Evolutionary conservation across 2,113 vertebrate species (phyloP).

Genomic region (Myiopsitta monachus): DNA sequence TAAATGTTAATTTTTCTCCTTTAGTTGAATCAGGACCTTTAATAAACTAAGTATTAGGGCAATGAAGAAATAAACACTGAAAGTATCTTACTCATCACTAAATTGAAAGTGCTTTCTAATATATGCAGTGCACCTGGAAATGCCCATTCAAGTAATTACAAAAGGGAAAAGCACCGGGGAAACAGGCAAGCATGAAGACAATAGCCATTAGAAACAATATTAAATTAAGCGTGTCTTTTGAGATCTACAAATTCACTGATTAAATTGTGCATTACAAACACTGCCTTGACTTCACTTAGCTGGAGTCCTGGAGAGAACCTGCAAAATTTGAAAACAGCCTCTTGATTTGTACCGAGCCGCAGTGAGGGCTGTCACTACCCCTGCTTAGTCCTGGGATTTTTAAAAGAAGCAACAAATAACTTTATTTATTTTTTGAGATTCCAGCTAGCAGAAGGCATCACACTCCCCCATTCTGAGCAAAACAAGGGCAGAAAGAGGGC

Average conservation of each 20-base stretch:
- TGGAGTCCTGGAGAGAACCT: slow-evolving; percentile 3
- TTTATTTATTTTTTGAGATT: background rate
- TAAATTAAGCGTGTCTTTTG: slow-evolving; percentile 46
- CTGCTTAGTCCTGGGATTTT: background rate
- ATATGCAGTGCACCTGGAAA: slow-evolving; percentile 55
- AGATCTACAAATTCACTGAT: slow-evolving; percentile 39
- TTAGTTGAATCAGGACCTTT: slow-evolving; percentile 14
- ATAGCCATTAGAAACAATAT: slow-evolving; percentile 58
- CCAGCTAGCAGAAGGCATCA: background rate
- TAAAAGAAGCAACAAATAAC: background rate
- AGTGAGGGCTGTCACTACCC: background rate
- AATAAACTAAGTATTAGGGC: slow-evolving; percentile 27
- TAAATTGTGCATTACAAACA: slow-evolving; percentile 44
- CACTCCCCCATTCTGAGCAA: background rate
- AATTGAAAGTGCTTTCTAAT: slow-evolving; percentile 49
- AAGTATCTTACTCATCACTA: slow-evolving; percentile 2
- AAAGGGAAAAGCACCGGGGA: slow-evolving; percentile 23
- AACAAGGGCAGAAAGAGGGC: background rate
- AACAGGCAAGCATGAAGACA: slow-evolving; percentile 52
- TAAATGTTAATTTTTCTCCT: slow-evolving; percentile 10
- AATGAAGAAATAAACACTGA: slow-evolving; percentile 33
- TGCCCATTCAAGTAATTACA: slow-evolving; percentile 53
- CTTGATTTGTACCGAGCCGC: background rate
- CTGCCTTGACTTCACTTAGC: background rate
- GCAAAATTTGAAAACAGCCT: background rate